Conservation (phyloP, 35 echinoderm and acorn worm genomes). For the Apostichopus californicus region DNA sequence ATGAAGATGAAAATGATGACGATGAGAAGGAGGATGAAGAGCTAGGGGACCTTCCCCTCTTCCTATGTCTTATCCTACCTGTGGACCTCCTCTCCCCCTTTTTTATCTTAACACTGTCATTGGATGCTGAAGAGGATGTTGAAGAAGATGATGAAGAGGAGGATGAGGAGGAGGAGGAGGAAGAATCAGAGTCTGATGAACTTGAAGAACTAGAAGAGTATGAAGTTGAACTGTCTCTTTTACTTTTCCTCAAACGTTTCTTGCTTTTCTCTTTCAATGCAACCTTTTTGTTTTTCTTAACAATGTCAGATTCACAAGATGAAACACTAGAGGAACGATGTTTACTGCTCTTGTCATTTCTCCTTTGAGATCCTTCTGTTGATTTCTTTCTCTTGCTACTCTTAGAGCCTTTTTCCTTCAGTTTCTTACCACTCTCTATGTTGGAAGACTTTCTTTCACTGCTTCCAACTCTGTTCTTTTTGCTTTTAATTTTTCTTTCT, state of each 20-base stretch:
- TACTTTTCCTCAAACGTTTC: background rate
- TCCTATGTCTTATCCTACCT: background rate
- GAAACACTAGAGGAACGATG: background rate
- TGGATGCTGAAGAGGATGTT: conserved; percentile 5
- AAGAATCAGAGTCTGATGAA: conserved; percentile 22
- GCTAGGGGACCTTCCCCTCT: background rate
- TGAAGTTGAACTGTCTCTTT: conserved; percentile 26
- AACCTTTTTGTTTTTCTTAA: background rate
- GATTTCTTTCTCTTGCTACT: background rate
- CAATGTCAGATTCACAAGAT: background rate
- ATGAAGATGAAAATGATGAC: background rate
- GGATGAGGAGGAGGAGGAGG: background rate
- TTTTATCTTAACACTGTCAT: background rate
- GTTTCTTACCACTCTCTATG: background rate
- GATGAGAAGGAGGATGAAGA: conserved; percentile 9
- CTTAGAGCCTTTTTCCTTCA: background rate
- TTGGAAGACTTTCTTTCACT: background rate
- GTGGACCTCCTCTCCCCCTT: background rate
- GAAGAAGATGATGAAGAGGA: conserved; percentile 32
- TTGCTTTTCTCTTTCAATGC: background rate
- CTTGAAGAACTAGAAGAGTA: conserved; percentile 5
- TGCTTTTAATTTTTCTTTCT: background rate
- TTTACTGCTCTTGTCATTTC: background rate
- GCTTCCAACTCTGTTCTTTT: background rate
- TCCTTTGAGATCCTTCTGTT: background rate